phyloP scores from a whole-genome alignment of 2,113 vertebrate genomes.

The Ammospiza caudacuta region DNA sequence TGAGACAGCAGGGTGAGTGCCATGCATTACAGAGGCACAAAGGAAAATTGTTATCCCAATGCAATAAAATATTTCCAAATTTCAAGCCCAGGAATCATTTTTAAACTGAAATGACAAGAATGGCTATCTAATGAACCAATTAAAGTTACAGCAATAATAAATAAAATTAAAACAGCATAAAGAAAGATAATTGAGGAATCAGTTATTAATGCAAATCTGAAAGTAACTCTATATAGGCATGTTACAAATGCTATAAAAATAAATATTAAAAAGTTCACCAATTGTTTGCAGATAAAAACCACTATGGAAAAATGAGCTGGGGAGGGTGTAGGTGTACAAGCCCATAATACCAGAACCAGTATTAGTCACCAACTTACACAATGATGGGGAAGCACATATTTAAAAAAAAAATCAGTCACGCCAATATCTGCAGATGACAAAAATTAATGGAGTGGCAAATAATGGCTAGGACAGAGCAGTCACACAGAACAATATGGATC shows the following conservation, averaged over 20 bases:
- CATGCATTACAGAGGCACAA: neutral
- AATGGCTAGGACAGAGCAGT: constrained; percentile 46
- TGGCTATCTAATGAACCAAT: neutral
- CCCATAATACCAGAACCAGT: neutral
- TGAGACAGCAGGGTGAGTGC: neutral
- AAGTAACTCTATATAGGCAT: neutral
- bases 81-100: neutral
- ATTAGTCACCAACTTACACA: neutral
- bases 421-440: constrained; percentile 9
- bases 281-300: neutral
- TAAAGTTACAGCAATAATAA: neutral
- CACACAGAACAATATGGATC: constrained; percentile 47
- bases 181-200: neutral
- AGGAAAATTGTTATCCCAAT: neutral
- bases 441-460: constrained; percentile 49
- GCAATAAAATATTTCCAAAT: neutral
- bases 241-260: neutral
- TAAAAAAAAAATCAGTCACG: neutral
- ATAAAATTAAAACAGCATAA: neutral
- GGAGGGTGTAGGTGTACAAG: neutral
- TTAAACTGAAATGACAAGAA: neutral
- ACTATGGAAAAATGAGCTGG: neutral
- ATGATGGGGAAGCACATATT: neutral
- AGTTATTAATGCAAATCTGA: neutral
- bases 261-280: neutral